Conservation (phyloP, 2,797 vertebrate species). For the Anas acuta region DNA sequence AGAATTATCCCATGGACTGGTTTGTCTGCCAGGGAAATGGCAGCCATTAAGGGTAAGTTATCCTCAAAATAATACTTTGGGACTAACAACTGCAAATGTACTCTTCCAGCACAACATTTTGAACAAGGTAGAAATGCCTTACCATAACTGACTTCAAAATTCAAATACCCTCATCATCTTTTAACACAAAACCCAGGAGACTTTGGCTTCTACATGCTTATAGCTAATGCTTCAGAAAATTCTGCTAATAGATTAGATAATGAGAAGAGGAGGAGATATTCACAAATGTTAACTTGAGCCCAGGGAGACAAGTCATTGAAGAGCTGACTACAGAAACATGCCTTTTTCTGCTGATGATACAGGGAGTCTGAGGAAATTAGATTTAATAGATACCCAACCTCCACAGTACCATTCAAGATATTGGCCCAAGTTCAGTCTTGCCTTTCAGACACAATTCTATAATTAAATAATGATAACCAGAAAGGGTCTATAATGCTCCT, state of each 20-base stretch:
- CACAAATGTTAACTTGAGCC: slow-evolving; percentile 22
- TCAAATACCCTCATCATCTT: not conserved
- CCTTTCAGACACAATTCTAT: not conserved
- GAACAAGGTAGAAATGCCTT: not conserved
- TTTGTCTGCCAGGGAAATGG: not conserved
- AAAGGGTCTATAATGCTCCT: not conserved
- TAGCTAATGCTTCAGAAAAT: not conserved
- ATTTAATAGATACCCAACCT: not conserved
- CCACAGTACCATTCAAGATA: not conserved
- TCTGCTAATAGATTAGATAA: not conserved
- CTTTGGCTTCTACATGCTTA: not conserved
- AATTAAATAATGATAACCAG: not conserved
- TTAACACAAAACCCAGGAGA: not conserved
- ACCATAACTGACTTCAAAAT: not conserved
- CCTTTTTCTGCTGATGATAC: not conserved
- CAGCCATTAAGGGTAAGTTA: not conserved
- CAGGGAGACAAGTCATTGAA: slow-evolving; percentile 4
- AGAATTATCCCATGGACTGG: not conserved
- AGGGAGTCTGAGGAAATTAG: not conserved
- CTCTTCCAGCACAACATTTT: not conserved
- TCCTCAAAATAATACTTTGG: not conserved
- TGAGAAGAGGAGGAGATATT: not conserved
- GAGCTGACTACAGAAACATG: not conserved
- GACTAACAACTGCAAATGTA: not conserved
- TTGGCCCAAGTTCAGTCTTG: not conserved